Evolutionary conservation across 1,140 invertebrate genomes (phyloP).

Genomic region (Chymomyza costata): DNA sequence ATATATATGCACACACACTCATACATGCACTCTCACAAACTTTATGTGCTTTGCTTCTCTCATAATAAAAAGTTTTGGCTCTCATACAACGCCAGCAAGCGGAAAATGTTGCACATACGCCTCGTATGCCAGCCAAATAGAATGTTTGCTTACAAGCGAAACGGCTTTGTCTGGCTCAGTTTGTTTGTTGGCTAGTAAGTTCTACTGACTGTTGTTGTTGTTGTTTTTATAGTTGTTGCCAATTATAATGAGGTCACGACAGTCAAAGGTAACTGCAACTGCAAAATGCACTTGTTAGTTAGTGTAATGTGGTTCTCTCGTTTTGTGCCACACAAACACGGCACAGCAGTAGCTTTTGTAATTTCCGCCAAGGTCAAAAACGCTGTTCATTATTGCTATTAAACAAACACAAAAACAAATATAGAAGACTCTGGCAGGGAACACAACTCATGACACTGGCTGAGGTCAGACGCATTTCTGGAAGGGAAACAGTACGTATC

Average conservation of each 20-base stretch:
- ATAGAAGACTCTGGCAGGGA: no score
- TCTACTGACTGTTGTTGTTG: neutral
- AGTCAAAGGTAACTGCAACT: conserved; percentile 35
- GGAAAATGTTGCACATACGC: conserved; percentile 53
- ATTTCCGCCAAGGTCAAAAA: conserved; percentile 43
- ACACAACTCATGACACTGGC: no score
- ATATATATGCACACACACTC: conserved; percentile 8
- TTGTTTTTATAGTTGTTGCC: conserved; percentile 8
- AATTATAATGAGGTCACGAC: conserved; percentile 37
- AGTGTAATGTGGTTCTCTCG: conserved; percentile 16
- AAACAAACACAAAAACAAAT: no score
- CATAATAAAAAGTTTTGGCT: neutral
- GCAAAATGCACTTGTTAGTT: conserved; percentile 39
- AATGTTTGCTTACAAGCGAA: neutral
- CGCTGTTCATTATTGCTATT: conserved; percentile 56
- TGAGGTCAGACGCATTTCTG: no score
- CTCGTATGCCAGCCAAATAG: conserved; percentile 15
- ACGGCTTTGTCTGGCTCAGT: conserved; percentile 12
- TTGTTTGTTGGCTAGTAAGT: conserved; percentile 22
- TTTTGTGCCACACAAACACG: conserved; percentile 14
- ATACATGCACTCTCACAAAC: neutral
- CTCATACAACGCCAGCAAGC: conserved; percentile 25
- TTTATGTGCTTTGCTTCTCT: no score
- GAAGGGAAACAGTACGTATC: no score
- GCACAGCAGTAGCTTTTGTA: conserved; percentile 27